Percentiles rank a stretch among this genome's conserved stretches.
These are phyloP conservation scores for Burhinus oedicnemus DNA, from an alignment of 2,113 vertebrate genomes.

Conservation along the genomic window DNA sequence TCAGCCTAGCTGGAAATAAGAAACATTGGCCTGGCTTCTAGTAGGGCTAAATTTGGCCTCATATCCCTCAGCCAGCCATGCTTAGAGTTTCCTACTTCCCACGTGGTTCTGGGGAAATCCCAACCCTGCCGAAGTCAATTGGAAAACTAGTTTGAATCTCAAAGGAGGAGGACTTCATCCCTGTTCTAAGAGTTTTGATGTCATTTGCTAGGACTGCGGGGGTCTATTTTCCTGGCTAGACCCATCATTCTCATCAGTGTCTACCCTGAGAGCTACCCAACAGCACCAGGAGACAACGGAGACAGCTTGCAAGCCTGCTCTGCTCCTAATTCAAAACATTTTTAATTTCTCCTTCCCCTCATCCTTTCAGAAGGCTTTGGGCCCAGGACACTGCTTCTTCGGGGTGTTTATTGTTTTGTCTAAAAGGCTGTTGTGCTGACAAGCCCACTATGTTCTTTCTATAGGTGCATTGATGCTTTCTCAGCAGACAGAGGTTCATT, in stretches of 20 bases:
- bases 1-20: background rate
- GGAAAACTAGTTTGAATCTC: background rate
- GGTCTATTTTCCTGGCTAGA: background rate
- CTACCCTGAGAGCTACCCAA: background rate
- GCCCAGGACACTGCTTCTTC: background rate
- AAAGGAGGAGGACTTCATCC: background rate
- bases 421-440: background rate
- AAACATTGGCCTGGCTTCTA: background rate
- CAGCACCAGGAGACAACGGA: background rate
- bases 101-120: background rate
- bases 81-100: background rate
- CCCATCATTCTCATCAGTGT: background rate
- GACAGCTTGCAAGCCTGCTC: background rate
- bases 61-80: background rate
- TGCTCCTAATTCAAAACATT: background rate
- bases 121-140: background rate
- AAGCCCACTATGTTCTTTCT: background rate
- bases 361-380: background rate
- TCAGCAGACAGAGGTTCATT: background rate
- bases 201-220: background rate
- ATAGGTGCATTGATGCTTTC: background rate
- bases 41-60: background rate
- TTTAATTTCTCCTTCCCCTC: background rate
- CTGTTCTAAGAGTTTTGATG: background rate
- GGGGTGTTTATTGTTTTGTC: background rate